Evolutionary conservation across 2,888 invertebrate species (phyloP).

Genomic region (Caenorhabditis angaria): DNA sequence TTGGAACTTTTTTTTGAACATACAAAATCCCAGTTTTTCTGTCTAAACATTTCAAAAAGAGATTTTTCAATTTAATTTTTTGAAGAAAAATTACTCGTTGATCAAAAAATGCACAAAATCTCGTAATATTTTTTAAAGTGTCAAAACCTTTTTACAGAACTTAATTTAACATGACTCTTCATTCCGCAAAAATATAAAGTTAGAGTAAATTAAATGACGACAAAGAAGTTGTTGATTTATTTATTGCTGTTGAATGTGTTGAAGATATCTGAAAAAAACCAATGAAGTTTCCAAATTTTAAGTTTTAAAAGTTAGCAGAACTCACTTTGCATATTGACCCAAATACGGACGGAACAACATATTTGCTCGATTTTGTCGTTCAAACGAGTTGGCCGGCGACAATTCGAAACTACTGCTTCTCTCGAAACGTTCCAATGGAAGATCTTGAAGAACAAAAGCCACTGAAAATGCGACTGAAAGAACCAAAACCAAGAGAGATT

Average conservation of each 20-base stretch:
- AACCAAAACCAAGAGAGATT: conserved; percentile 10
- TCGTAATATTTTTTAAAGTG: too few relatives aligned
- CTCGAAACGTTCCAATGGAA: conserved; percentile 46
- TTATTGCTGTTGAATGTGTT: not conserved
- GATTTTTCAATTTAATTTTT: not conserved
- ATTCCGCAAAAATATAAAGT: not conserved
- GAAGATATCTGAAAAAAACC: not conserved
- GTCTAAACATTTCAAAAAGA: too few relatives aligned
- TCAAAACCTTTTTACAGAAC: not conserved
- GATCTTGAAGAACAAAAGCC: conserved; percentile 38
- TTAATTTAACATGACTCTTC: not conserved
- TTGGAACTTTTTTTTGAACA: too few relatives aligned
- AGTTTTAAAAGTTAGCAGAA: too few relatives aligned
- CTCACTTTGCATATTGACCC: not conserved
- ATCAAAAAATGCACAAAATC: not conserved
- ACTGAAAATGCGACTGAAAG: conserved; percentile 13
- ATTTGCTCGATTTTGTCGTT: conserved; percentile 15
- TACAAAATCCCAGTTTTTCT: too few relatives aligned
- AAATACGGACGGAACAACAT: not conserved
- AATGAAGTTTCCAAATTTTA: too few relatives aligned
- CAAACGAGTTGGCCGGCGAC: not conserved
- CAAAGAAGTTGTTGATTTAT: not conserved
- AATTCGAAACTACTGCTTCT: conserved; percentile 20
- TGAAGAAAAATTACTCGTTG: not conserved
- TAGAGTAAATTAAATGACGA: not conserved